phyloP scores from a whole-genome alignment of 1,140 invertebrate species.

The Tetramorium parvispinum region DNA sequence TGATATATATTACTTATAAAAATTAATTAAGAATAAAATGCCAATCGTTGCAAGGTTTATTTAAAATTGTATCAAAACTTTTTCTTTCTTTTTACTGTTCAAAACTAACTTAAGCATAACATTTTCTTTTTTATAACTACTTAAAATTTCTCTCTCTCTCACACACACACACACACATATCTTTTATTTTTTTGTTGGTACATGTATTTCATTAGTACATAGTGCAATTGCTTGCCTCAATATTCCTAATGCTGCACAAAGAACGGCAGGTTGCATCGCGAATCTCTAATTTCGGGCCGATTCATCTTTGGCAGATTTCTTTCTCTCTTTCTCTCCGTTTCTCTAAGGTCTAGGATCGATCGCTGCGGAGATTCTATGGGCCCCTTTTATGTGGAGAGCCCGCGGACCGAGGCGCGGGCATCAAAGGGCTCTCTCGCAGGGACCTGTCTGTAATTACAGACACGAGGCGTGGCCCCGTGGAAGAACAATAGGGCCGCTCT shows the following conservation, averaged over 20 bases:
- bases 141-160: background rate
- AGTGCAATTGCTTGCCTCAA: background rate
- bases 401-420: slow-evolving; percentile 77
- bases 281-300: slow-evolving; percentile 73
- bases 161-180: background rate
- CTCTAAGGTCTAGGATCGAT: slow-evolving; percentile 75
- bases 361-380: slow-evolving; percentile 65
- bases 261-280: slow-evolving; percentile 62
- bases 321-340: slow-evolving; percentile 10
- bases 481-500: slow-evolving; percentile 85
- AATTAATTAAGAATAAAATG: background rate
- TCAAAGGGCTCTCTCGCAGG: slow-evolving; percentile 83
- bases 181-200: background rate
- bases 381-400: slow-evolving; percentile 72
- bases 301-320: slow-evolving; percentile 55
- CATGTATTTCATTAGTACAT: slow-evolving; percentile 1
- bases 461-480: slow-evolving; percentile 83
- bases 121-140: background rate
- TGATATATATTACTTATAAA: background rate
- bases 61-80: background rate
- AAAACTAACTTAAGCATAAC: background rate
- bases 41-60: background rate
- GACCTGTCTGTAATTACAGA: slow-evolving; percentile 85
- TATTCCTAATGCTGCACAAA: slow-evolving; percentile 32
- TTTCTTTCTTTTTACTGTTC: background rate